Percentiles rank a stretch among this genome's conserved stretches.
phyloP scores from a whole-genome alignment of 2,888 invertebrate species.

The Spialia ferax region DNA sequence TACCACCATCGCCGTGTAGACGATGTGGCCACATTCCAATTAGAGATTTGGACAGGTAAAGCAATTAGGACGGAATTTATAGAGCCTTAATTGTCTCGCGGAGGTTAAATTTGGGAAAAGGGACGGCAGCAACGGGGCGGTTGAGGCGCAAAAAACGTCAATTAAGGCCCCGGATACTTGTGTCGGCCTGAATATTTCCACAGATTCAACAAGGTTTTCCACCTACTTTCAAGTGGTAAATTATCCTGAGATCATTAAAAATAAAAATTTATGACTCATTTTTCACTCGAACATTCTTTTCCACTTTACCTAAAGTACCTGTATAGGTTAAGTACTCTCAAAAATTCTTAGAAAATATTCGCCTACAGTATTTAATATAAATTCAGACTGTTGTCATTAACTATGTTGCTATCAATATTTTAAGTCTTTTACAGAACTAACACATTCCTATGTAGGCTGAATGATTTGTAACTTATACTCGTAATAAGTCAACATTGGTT shows the following conservation, averaged over 20 bases:
- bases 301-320: too few species aligned
- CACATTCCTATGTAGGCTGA: too few species aligned
- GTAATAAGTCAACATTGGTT: too few species aligned
- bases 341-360: too few species aligned
- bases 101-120: conserved; percentile 57
- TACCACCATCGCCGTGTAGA: conserved; percentile 53
- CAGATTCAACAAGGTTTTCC: conserved; percentile 37
- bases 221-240: conserved; percentile 28
- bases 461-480: too few species aligned
- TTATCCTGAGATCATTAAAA: conserved; percentile 17
- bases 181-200: conserved; percentile 42
- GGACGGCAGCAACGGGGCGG: conserved; percentile 48
- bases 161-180: conserved; percentile 55
- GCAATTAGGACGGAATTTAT: conserved; percentile 69
- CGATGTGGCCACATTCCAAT: conserved; percentile 65
- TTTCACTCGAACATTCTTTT: not conserved
- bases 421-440: too few species aligned
- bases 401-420: too few species aligned
- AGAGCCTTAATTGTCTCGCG: conserved; percentile 62
- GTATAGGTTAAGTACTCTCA: too few species aligned
- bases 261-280: not conserved
- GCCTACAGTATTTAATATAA: too few species aligned
- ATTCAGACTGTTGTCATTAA: too few species aligned
- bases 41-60: conserved; percentile 65
- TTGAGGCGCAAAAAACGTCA: conserved; percentile 61